Evolutionary conservation across 1,140 invertebrate genomes (phyloP).

Genomic region (Physella acuta): DNA sequence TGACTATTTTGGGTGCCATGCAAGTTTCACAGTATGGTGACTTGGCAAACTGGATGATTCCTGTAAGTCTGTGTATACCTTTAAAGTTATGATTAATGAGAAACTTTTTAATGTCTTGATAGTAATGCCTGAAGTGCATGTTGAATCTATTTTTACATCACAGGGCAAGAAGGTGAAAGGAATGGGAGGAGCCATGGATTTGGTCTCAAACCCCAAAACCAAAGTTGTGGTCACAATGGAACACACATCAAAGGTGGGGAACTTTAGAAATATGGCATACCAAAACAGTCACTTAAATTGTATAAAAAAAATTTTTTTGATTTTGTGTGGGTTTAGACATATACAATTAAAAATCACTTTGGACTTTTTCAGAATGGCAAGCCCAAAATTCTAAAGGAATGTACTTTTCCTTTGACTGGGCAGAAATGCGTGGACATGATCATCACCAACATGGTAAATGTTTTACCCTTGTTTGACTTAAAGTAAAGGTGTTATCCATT

Average conservation of each 20-base stretch:
- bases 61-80: slow-evolving; percentile 78
- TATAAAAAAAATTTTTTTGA: not conserved
- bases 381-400: slow-evolving; percentile 88
- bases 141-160: slow-evolving; percentile 39
- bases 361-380: slow-evolving; percentile 68
- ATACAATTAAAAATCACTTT: no score
- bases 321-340: not conserved
- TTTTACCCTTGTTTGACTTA: no score
- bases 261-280: not conserved
- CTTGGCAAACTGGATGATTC: slow-evolving; percentile 99
- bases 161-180: slow-evolving; percentile 95
- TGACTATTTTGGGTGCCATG: slow-evolving; percentile 97
- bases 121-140: not conserved
- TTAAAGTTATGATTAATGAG: not conserved
- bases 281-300: not conserved
- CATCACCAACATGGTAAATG: slow-evolving; percentile 93
- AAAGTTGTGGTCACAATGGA: slow-evolving; percentile 98
- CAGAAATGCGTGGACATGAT: slow-evolving; percentile 91
- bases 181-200: slow-evolving; percentile 99
- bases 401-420: slow-evolving; percentile 92
- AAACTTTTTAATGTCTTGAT: not conserved
- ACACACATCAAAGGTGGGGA: slow-evolving; percentile 76
- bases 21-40: slow-evolving; percentile 95
- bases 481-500: no score
- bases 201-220: slow-evolving; percentile 80